Evolutionary conservation across 2,888 invertebrate species (phyloP).

Genomic region (Cantharis flavilabris): DNA sequence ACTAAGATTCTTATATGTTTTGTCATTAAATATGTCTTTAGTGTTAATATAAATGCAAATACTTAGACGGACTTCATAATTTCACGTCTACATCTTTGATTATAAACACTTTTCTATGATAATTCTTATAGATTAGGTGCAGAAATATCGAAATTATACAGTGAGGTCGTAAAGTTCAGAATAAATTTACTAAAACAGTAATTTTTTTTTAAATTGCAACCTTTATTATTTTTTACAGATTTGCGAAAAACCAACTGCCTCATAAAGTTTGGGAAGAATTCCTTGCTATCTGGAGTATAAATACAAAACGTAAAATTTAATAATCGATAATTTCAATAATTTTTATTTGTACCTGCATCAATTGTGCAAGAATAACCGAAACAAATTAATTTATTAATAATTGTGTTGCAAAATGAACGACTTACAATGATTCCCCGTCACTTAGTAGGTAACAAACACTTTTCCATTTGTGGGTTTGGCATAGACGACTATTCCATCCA

Average conservation of each 20-base stretch:
- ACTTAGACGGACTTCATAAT: neutral
- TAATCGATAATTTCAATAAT: neutral
- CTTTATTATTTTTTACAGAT: no score
- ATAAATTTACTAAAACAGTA: no score
- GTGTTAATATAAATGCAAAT: neutral
- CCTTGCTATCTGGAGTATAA: no score
- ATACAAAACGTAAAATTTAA: neutral
- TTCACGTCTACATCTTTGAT: neutral
- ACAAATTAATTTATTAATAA: conserved; percentile 18
- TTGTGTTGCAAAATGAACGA: conserved; percentile 7
- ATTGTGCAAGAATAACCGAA: conserved; percentile 18
- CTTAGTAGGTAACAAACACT: neutral
- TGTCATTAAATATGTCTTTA: neutral
- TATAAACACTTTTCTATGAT: neutral
- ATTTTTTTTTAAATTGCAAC: no score
- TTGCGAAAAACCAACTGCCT: no score
- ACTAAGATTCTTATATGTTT: neutral
- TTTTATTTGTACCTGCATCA: neutral
- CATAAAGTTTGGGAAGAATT: no score
- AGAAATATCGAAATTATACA: no score
- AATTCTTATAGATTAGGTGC: neutral
- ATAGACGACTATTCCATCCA: neutral
- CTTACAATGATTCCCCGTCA: neutral
- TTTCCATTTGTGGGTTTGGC: conserved; percentile 3
- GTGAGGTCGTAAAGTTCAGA: no score